A percentile compares a stretch with the other conserved stretches of the same genome.
phyloP scores from a whole-genome alignment of 2,113 vertebrate genomes.

The Herpetotheres cachinnans region DNA sequence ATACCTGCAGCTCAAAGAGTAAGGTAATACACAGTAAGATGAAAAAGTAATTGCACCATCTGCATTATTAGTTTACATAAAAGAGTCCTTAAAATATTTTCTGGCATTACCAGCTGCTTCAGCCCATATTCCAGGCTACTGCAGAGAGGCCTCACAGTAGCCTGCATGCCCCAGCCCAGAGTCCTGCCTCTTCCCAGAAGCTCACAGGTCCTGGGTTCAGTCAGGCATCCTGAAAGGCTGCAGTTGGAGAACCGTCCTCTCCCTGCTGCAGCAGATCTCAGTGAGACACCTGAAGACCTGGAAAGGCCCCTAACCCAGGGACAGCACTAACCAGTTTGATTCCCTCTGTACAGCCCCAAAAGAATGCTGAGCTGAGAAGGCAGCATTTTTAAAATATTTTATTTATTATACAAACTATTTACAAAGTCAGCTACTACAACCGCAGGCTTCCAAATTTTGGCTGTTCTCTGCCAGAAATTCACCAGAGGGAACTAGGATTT shows the following conservation, averaged over 20 bases:
- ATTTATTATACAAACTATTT: constrained; percentile 82
- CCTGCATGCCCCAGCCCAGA: not conserved
- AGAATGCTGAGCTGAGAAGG: not conserved
- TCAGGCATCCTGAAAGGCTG: not conserved
- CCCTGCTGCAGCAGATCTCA: not conserved
- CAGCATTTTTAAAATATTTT: constrained; percentile 67
- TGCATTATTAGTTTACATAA: not conserved
- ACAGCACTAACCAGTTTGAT: not conserved
- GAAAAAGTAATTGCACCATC: not conserved
- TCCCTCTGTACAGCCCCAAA: not conserved
- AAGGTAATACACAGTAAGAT: not conserved
- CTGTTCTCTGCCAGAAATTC: constrained; percentile 49
- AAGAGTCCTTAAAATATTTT: not conserved
- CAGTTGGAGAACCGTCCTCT: not conserved
- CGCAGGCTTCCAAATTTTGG: constrained; percentile 50
- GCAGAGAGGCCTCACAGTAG: not conserved
- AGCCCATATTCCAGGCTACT: not conserved
- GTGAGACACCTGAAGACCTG: not conserved
- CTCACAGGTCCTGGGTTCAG: not conserved
- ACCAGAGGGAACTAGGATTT: constrained; percentile 37
- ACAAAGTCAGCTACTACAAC: constrained; percentile 67
- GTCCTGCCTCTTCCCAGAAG: not conserved
- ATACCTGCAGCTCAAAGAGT: not conserved
- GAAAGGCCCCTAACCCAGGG: not conserved
- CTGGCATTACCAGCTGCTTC: not conserved